Conservation (phyloP, 2,888 invertebrate genomes). For the Dusona sp. region DNA sequence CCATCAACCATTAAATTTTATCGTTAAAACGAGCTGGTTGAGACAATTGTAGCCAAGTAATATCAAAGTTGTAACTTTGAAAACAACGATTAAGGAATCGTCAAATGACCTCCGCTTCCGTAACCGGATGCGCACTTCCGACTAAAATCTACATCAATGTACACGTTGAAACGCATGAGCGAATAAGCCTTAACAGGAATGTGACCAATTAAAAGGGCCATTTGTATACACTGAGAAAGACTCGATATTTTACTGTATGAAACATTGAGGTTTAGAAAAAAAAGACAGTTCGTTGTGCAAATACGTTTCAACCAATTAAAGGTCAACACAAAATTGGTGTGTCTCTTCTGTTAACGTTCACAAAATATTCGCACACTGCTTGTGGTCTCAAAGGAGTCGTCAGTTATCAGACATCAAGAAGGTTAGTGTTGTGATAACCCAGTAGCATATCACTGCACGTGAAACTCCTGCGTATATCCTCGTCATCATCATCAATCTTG, state of each 20-base stretch:
- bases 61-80: slow-evolving; percentile 23
- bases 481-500: slow-evolving; percentile 79
- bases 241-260: neutral
- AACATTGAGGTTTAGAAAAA: slow-evolving; percentile 1
- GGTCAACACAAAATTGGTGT: neutral
- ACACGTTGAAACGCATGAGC: slow-evolving; percentile 32
- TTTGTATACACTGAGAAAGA: slow-evolving; percentile 34
- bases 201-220: slow-evolving; percentile 16
- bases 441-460: slow-evolving; percentile 55
- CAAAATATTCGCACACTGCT: neutral
- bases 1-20: slow-evolving; percentile 6
- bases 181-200: slow-evolving; percentile 30
- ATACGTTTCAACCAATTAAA: neutral
- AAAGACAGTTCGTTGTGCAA: neutral
- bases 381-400: slow-evolving; percentile 3
- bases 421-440: neutral
- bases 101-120: slow-evolving; percentile 1
- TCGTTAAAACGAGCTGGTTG: neutral
- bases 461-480: slow-evolving; percentile 59
- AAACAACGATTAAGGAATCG: slow-evolving; percentile 15
- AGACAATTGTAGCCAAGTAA: slow-evolving; percentile 4
- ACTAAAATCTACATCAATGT: slow-evolving; percentile 1
- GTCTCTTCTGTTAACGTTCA: neutral
- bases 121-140: slow-evolving; percentile 46
- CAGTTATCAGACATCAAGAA: neutral